phyloP scores from a whole-genome alignment of 2,797 vertebrate genomes.

The Orestias chungarensis region DNA sequence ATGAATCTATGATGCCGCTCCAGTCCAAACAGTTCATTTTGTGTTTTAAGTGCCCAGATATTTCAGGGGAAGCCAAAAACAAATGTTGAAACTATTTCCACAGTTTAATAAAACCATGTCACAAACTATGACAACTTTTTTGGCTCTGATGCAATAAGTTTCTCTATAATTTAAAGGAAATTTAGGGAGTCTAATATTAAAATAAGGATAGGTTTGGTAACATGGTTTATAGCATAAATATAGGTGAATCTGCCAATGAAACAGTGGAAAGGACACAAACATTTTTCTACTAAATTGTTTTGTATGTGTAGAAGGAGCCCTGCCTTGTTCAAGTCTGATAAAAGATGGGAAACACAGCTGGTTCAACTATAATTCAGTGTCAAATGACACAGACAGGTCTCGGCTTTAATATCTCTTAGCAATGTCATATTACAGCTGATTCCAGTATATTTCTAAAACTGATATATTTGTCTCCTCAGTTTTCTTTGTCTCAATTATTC shows the following conservation, averaged over 20 bases:
- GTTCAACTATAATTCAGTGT: neutral
- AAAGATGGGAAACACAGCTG: neutral
- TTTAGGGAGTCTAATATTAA: neutral
- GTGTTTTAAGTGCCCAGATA: neutral
- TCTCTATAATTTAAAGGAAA: neutral
- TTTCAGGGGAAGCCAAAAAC: slow-evolving; percentile 9
- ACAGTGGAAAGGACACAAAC: no score
- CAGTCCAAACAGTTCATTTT: neutral
- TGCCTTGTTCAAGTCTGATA: neutral
- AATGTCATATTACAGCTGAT: no score
- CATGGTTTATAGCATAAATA: neutral
- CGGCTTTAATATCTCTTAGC: no score
- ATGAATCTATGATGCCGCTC: no score
- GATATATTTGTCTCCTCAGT: neutral
- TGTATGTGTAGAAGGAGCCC: neutral
- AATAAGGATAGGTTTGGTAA: neutral
- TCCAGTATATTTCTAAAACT: neutral
- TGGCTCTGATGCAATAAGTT: neutral
- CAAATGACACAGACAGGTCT: neutral
- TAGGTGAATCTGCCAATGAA: neutral
- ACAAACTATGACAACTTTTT: neutral
- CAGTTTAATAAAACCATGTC: neutral
- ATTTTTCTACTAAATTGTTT: no score
- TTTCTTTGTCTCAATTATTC: no score
- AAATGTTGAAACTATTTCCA: neutral